Evolutionary conservation across 2,797 vertebrate species (phyloP).

Genomic region (Melanotaenia maccullochi): DNA sequence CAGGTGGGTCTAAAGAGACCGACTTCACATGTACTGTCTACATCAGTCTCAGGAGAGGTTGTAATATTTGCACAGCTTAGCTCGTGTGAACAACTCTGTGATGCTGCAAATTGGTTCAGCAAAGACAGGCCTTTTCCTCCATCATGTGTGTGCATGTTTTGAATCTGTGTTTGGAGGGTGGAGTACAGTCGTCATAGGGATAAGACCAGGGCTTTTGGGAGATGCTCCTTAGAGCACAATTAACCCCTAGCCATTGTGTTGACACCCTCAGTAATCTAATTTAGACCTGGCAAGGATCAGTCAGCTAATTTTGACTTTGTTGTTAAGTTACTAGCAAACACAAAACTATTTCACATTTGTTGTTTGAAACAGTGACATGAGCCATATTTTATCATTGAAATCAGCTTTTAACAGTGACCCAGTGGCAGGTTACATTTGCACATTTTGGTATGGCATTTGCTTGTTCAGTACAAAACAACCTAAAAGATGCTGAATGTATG

Average conservation of each 20-base stretch:
- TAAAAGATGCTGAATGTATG: too few species aligned
- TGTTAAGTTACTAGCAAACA: constrained; percentile 10
- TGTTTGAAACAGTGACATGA: neutral
- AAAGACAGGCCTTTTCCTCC: neutral
- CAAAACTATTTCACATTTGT: neutral
- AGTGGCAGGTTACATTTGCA: too few species aligned
- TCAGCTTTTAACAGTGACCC: too few species aligned
- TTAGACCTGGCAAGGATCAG: constrained; percentile 18
- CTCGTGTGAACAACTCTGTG: constrained; percentile 21
- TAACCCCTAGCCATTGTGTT: constrained; percentile 39
- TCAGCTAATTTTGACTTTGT: neutral
- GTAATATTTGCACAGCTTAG: constrained; percentile 31
- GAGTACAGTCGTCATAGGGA: constrained; percentile 42
- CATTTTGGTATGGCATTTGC: too few species aligned
- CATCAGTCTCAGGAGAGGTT: constrained; percentile 2
- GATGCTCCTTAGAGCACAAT: constrained; percentile 47
- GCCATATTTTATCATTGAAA: too few species aligned
- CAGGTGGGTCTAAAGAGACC: too few species aligned
- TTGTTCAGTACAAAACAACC: too few species aligned
- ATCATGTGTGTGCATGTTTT: neutral
- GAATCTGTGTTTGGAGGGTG: neutral
- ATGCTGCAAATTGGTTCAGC: constrained; percentile 43
- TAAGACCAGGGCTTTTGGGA: constrained; percentile 40
- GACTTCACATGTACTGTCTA: neutral
- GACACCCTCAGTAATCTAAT: constrained; percentile 41